Percentiles rank a stretch among this genome's conserved stretches.
Conservation (phyloP, 1,140 invertebrate genomes). For the Drosophila micromelanica region DNA sequence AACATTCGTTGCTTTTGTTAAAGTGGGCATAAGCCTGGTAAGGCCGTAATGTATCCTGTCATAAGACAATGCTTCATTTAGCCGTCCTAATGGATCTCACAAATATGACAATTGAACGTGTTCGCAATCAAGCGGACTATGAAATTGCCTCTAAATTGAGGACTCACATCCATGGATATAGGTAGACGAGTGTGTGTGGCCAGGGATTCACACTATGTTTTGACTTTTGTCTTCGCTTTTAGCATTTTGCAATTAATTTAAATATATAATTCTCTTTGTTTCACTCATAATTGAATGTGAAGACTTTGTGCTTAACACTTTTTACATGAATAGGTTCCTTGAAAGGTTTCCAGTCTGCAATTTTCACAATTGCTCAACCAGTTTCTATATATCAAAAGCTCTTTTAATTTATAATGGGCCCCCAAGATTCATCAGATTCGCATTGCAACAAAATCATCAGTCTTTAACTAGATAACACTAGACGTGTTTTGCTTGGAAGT, state of each 20-base stretch:
- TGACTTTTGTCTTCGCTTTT: conserved; percentile 14
- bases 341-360: conserved; percentile 6
- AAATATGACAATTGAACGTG: conserved; percentile 1
- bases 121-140: conserved; percentile 10
- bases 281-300: conserved; percentile 49
- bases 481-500: no score
- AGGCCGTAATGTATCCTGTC: conserved; percentile 61
- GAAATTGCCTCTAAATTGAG: conserved; percentile 5
- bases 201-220: conserved; percentile 4
- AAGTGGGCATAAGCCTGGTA: background rate
- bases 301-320: conserved; percentile 41
- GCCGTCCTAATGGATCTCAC: conserved; percentile 14
- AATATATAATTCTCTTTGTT: conserved; percentile 51
- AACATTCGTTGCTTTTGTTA: background rate
- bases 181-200: background rate
- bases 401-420: conserved; percentile 1
- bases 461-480: no score
- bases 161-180: background rate
- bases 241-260: conserved; percentile 12
- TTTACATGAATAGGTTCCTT: conserved; percentile 28
- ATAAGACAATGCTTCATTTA: conserved; percentile 19
- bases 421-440: conserved; percentile 2
- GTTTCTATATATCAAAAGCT: conserved; percentile 5
- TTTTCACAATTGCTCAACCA: conserved; percentile 21
- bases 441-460: background rate